Conservation (phyloP, 2,113 vertebrate genomes). For the pig (Sus scrofa) region T2T-Sscrofa CM000829.6:26614001-26614500, state of each 20-base stretch:
- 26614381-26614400: no score
- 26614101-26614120: neutral
- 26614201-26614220: neutral
- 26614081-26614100: neutral
- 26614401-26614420: no score
- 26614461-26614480: no score
- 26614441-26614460: no score
- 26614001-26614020: slow-evolving; percentile 8
- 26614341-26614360: no score
- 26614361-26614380: no score
- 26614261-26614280: neutral
- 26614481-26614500: no score
- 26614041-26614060: neutral
- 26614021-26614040: neutral
- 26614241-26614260: neutral
- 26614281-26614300: neutral
- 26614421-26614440: no score
- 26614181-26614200: neutral
- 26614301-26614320: slow-evolving; percentile 13
- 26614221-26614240: neutral
- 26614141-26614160: neutral
- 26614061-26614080: neutral
- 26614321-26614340: slow-evolving; percentile 40
- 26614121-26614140: neutral
- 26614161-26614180: neutral